Conservation (phyloP, 2,113 vertebrate species). For the Micronycteris hirsuta region DNA sequence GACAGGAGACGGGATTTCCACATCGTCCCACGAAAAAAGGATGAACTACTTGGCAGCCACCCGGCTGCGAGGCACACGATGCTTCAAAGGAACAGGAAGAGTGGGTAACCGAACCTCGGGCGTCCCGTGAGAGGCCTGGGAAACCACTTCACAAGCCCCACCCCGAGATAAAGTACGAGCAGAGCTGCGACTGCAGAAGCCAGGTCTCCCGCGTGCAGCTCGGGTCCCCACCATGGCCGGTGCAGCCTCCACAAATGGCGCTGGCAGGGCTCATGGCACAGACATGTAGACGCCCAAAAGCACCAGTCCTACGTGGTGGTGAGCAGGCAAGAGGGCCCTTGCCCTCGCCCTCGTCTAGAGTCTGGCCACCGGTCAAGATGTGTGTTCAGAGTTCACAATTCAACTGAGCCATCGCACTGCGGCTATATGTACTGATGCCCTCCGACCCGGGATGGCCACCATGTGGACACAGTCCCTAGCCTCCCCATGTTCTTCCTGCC, state of each 20-base stretch:
- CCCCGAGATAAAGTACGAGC: background rate
- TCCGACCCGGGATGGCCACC: fast-evolving
- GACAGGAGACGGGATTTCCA: fast-evolving
- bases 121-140: fast-evolving
- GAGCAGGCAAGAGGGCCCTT: fast-evolving
- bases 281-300: fast-evolving
- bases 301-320: fast-evolving
- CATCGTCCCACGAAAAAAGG: background rate
- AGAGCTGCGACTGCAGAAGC: background rate
- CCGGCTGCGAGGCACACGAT: background rate
- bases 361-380: too few species aligned
- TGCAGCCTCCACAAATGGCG: fast-evolving
- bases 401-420: fast-evolving
- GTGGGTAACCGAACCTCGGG: fast-evolving
- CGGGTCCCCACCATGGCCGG: fast-evolving
- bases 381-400: fast-evolving
- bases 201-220: background rate
- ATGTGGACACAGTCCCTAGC: fast-evolving
- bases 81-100: background rate
- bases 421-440: fast-evolving
- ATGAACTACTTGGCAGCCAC: background rate
- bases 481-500: fast-evolving
- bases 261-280: fast-evolving
- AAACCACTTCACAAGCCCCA: background rate
- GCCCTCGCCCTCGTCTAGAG: background rate